Base-by-base conservation (phyloP, 2,113 vertebrate species). In the Ascaphus truei region DNA sequence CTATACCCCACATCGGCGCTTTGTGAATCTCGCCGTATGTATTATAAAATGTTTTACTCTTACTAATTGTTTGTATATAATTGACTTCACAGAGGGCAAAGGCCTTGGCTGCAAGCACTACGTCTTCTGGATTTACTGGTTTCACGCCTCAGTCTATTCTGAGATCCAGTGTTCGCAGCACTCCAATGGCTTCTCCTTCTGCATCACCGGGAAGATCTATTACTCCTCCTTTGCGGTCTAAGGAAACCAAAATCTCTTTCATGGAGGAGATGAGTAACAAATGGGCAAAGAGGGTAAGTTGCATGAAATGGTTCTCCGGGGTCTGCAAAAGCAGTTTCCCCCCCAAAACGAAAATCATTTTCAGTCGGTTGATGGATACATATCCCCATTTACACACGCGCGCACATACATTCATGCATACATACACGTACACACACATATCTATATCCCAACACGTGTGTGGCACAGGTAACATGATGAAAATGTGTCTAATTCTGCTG, bases 81-180 rank as follows among this genome's bases (percentile, higher is more conserved):
- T 47, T 67, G 23, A 3, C 15, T 61, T 72, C 50, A 8, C 60
- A 98, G 97, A 89, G 92, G 84, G 93, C 94, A 75, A 92, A 96
- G 72, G 89, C 89, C 41, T 75, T 98, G 86, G 82, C 81, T 34
- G 78, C 92, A 58, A 89, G 92, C 12, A 75, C 91, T 34, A 82
- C 92, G 10, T 84, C 87, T 16, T 76, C 90, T 1, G 88, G 83
- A 61, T 95, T 94, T 84, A 83, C 93, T 13, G 89, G 83, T 2
- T 95, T 95, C 79, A 95, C 93, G 22, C 96, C 95, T 62, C 94
- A 92, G 41, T 97, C 96, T 73, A 95, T 98, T 85, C 85, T 98
- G 51, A 91, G 93, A 73, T 94, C 91, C 81, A 95, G 91, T 74
- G 83, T 94, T 74, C 88, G 93, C 39, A 92, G 93, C 60, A 94